phyloP scores from a whole-genome alignment of 2,888 invertebrate genomes.

The Dryocosmus kuriphilus region DNA sequence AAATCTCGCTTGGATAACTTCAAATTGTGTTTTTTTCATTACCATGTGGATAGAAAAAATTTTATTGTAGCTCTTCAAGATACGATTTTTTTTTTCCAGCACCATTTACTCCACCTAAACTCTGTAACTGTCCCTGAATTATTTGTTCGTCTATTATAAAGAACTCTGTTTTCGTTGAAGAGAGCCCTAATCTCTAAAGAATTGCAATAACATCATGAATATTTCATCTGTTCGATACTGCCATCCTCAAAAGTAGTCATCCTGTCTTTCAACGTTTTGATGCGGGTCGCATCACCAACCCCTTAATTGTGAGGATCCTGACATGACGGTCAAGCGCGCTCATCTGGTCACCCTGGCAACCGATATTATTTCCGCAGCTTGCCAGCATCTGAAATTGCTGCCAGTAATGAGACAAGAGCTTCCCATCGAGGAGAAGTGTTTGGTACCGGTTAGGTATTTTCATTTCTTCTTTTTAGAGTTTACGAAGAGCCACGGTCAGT shows the following conservation, averaged over 20 bases:
- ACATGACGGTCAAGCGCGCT: not conserved
- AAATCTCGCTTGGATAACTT: too few species aligned
- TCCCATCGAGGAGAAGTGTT: constrained; percentile 46
- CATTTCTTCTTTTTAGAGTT: constrained; percentile 51
- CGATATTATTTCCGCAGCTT: constrained; percentile 69
- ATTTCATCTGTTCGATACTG: constrained; percentile 60
- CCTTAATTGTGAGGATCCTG: constrained; percentile 12
- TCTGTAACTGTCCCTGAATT: not conserved
- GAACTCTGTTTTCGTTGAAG: not conserved
- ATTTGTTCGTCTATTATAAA: not conserved
- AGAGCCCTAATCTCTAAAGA: constrained; percentile 46
- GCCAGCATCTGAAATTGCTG: constrained; percentile 60
- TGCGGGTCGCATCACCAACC: not conserved
- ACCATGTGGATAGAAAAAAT: too few species aligned
- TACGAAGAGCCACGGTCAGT: not conserved
- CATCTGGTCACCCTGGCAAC: constrained; percentile 41
- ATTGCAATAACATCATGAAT: constrained; percentile 71
- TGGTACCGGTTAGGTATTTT: constrained; percentile 60
- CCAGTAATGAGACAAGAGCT: constrained; percentile 61
- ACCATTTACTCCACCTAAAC: not conserved
- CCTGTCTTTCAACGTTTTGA: constrained; percentile 1
- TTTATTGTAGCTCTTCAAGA: not conserved
- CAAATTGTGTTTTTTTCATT: too few species aligned
- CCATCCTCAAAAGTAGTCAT: constrained; percentile 4
- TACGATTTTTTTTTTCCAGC: not conserved